These are phyloP conservation scores for Drosophila meridionalis DNA, from an alignment of 2,888 invertebrate species.

Conservation along the genomic window DNA sequence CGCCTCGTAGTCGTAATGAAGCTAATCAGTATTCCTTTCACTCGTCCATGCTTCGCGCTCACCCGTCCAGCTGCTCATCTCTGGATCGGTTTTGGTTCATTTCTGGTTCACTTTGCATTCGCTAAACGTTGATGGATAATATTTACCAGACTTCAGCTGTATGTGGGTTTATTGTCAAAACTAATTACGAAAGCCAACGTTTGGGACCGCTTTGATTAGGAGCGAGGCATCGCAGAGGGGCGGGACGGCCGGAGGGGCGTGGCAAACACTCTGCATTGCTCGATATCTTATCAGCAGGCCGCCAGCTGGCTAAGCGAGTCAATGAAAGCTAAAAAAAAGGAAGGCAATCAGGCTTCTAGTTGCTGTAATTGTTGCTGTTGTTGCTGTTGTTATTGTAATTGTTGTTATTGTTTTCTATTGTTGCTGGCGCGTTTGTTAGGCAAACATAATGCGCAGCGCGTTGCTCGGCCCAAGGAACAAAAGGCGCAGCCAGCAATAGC, in stretches of 20 bases:
- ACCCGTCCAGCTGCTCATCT: slow-evolving; percentile 10
- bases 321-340: not conserved
- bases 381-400: slow-evolving; percentile 2
- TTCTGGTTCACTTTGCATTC: slow-evolving; percentile 6
- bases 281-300: slow-evolving; percentile 46
- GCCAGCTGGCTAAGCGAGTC: slow-evolving; percentile 35
- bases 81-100: not conserved
- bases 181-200: slow-evolving; percentile 1
- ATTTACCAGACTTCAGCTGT: not conserved
- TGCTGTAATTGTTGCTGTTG: slow-evolving; percentile 2
- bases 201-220: not conserved
- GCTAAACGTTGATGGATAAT: slow-evolving; percentile 16
- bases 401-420: slow-evolving; percentile 11
- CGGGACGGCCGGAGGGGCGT: not conserved
- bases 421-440: slow-evolving; percentile 11
- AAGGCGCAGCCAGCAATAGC: not conserved
- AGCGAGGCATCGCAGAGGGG: not conserved
- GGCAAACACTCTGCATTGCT: not conserved
- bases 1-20: slow-evolving; percentile 33
- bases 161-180: slow-evolving; percentile 9
- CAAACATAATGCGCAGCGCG: slow-evolving; percentile 1
- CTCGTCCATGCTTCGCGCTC: slow-evolving; percentile 2
- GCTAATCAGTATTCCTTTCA: slow-evolving; percentile 45
- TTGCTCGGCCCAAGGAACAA: slow-evolving; percentile 20
- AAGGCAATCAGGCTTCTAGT: slow-evolving; percentile 1